Base-by-base conservation (phyloP, 2,113 vertebrate species). In the Toxotes jaculatrix region DNA sequence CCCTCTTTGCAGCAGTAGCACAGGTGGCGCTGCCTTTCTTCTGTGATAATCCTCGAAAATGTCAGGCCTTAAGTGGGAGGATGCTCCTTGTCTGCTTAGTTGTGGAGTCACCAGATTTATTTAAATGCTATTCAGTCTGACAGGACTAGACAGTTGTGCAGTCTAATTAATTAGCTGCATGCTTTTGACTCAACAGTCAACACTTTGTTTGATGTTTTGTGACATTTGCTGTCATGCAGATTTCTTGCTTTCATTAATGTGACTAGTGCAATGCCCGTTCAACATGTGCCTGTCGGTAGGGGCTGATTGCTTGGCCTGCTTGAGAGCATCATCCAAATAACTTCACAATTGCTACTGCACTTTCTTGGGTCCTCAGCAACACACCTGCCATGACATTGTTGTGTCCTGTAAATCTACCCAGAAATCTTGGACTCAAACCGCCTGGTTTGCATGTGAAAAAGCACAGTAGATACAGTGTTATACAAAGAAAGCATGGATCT, bases 1-100 rank as follows among this genome's bases (percentile, higher is more conserved):
- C 36, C 38, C 34, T 16, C 56, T 17, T 17, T 42, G 3, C 51
- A 61, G 23, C 49, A 34, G n/a, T 21, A 51, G 67, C 43, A 27
- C 42, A 78, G 69, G 77, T 82, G 59, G 56, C 16, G 23, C 23
- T 68, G 38, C 45, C 45, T 38, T 7, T 55, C 62, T 71, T 32
- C 7, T 5, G 47, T 62, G 65, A 40, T 82, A 84, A 84, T 84
- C 40, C 76, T 49, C 74, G 65, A 40, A 82, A 87, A 61, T 80
- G 79, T 70, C 78, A 82, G 36, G 42, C 45, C 45, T 27, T 40
- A 55, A 76, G 75, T 43, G 51, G 27, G 32, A 75, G 23, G 70
- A 59, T 3, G 64, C 53, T 49, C 32, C 31, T 59, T 32, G 9
- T 83, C 57, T 83, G 49, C 62, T 51, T 62, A 77, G 63, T 68